These are phyloP conservation scores for Dinomys branickii DNA, from an alignment of 2,113 vertebrate genomes.

Conservation along the genomic window DNA sequence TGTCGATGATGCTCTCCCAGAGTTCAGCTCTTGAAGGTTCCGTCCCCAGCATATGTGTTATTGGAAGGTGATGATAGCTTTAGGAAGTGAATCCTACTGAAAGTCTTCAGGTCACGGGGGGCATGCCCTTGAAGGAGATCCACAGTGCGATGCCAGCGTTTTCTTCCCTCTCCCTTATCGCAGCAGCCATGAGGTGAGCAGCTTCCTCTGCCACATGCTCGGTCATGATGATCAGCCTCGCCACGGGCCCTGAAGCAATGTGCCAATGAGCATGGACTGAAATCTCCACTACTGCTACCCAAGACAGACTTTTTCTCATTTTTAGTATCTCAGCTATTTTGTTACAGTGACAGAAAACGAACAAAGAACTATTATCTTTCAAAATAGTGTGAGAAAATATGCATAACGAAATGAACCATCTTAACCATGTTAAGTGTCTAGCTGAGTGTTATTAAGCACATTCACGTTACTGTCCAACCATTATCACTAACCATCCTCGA, in stretches of 20 bases:
- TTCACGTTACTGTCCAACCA: background rate
- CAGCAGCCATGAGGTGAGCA: no score
- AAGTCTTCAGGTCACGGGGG: background rate
- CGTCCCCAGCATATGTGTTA: background rate
- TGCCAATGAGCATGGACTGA: background rate
- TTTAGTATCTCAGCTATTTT: background rate
- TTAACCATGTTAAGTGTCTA: background rate
- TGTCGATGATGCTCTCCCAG: background rate
- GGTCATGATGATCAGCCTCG: no score
- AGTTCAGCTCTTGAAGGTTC: background rate
- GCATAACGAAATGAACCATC: background rate
- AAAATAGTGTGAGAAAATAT: background rate
- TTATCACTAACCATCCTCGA: background rate
- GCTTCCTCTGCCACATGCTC: background rate
- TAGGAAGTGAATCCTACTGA: background rate
- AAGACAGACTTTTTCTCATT: background rate
- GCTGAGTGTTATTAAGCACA: background rate
- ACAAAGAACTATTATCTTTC: background rate
- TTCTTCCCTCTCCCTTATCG: background rate
- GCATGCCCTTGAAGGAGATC: background rate
- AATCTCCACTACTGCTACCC: background rate
- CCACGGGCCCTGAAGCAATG: background rate
- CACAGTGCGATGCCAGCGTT: background rate
- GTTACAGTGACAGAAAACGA: background rate
- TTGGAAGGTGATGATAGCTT: background rate